Evolutionary conservation across 2,797 vertebrate genomes (phyloP).

Genomic region (Uromys caudimaculatus): DNA sequence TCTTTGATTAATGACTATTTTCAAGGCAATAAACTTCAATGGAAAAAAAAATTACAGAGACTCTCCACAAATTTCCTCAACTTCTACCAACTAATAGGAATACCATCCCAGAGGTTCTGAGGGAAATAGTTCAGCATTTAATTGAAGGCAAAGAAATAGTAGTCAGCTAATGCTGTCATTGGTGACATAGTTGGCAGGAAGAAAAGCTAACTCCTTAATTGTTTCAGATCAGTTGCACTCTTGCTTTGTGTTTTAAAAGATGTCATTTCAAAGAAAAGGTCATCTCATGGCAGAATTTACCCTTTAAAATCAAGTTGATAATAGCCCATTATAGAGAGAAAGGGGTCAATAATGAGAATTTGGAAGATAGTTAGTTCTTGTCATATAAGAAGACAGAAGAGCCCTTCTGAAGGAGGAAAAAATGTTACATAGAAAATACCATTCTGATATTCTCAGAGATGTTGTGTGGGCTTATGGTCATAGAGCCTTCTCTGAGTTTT

Average conservation of each 20-base stretch:
- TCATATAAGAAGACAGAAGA: conserved; percentile 39
- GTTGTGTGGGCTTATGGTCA: neutral
- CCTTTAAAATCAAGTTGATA: conserved; percentile 67
- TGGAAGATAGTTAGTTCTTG: conserved; percentile 54
- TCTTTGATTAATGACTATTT: conserved; percentile 33
- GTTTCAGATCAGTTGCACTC: conserved; percentile 55
- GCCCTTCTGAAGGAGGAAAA: neutral
- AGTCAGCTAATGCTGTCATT: conserved; percentile 59
- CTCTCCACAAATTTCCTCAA: neutral
- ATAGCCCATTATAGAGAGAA: conserved; percentile 59
- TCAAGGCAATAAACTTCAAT: conserved; percentile 30
- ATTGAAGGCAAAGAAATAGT: conserved; percentile 66
- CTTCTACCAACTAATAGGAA: conserved; percentile 22
- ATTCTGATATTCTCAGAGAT: conserved; percentile 49
- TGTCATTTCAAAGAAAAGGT: conserved; percentile 67
- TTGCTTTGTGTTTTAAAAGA: conserved; percentile 70
- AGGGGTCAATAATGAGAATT: conserved; percentile 59
- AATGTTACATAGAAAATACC: neutral
- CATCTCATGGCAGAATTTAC: conserved; percentile 57
- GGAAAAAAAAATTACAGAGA: conserved; percentile 24
- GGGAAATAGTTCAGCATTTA: conserved; percentile 27
- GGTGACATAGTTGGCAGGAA: conserved; percentile 45
- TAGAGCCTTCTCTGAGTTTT: neutral
- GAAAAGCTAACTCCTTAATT: conserved; percentile 68
- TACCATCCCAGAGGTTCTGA: conserved; percentile 20